Evolutionary conservation across 1,140 invertebrate genomes (phyloP), one percentile per base, ranked within the genome.

Genomic region (Anadara kagoshimensis): DNA sequence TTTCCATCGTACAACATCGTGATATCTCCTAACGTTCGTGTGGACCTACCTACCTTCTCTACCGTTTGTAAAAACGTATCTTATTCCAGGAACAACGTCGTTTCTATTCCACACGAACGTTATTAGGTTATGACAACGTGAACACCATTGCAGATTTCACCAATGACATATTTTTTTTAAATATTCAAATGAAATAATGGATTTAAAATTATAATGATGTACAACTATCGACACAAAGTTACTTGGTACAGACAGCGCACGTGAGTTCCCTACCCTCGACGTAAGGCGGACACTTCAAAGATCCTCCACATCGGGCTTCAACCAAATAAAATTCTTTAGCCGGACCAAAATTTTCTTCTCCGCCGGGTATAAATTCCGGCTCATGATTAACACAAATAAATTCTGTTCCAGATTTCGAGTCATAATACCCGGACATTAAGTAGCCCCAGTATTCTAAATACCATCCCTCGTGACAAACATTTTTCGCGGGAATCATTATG

Each of bases 221-320:
- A 36, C 7, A 36, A 36, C 2, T 36, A 3, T 36, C 29, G 29
- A 36, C 29, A 36, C 29, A 36, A n/a, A 36, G 29, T 36, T 36
- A 36, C 29, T 36, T 36, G 29, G 75, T 43, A 29, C 78, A 79
- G 16, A 79, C 75, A 20, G 64, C 75, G 45, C 78, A 79, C 16
- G 78, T 77, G 12, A 79, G 24, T 54, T 77, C 75, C 20, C 65
- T 36, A 10, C 71, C 71, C 41, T 62, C 41, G 0, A 77, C 67
- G 58, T 78, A 79, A 20, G 45, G 43, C 0, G 75, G 75, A 64
- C 78, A 77, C 18, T 71, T 63, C 12, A 79, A 71, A 22, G 78
- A 64, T 36, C 29, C 29, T 5, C 78, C 78, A 64, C 75, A 77
- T 7, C 24, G 47, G 20, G 59, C 69, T 43, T 79, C 70, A 16